Base-by-base conservation (phyloP, 2,888 invertebrate species). In the Meghimatium bilineatum region DNA sequence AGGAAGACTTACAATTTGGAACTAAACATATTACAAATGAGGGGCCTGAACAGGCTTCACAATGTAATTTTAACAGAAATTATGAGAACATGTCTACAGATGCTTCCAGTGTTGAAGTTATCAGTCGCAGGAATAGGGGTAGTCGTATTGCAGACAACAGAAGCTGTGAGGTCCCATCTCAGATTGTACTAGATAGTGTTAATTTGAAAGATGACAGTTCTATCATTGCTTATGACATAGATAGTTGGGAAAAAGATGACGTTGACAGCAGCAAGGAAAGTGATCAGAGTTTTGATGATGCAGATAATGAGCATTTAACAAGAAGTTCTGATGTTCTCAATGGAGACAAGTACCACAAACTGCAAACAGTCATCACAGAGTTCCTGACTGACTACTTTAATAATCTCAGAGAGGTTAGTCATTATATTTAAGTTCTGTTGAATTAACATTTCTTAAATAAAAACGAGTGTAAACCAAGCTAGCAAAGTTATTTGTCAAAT, bases 331-430 rank as follows among this genome's bases (percentile, higher is more conserved):
- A 67, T 29, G 75, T 32, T 23, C 8, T 0, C 23, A 66, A 75
- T 63, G 69, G 71, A 32, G 83, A 78, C 74, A 83, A 66, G 66
- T 83, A 83, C 34, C 71, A 79, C 32, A 79, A 49, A 38, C 66
- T 83, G 32, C 38, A 79, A 29, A 8, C n/a, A 20, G 66, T 71
- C 17, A 72, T 83, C 63, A 78, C 56, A 34, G 83, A 83, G 38
- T 83, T 83, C 72, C 66, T 83, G 52, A 63, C 66, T 36, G 83
- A 83, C 29, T 83, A 77, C 60, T 74, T 78, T 44, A 79, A 44
- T 77, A 78, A 49, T 36, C 71, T 83, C 5, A 74, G 79, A 74
- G 72, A 83, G 83, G 83, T 83, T 29, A 8, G 83, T 79, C 12
- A 44, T 23, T 36, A 17, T 32, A 34, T 32, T 8, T 36, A 1